Percentiles rank a stretch among this genome's conserved stretches.
These are phyloP conservation scores for Ochotona princeps DNA, from an alignment of 2,113 vertebrate genomes.

Conservation along the genomic window DNA sequence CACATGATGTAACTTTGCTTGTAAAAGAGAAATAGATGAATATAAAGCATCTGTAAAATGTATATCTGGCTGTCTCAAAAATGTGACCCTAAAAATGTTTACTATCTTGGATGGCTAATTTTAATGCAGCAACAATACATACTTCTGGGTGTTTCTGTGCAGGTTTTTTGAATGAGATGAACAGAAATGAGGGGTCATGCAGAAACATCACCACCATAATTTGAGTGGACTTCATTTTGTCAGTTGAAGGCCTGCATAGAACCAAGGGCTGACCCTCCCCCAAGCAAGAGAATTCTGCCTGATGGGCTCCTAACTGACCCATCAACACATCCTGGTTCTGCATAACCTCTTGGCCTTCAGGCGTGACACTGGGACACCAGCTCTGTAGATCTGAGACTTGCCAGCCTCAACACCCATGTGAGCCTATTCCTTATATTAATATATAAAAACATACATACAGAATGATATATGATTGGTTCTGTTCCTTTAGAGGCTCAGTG, in stretches of 20 bases:
- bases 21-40: background rate
- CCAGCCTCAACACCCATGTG: slow-evolving; percentile 6
- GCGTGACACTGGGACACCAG: background rate
- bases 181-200: background rate
- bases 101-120: background rate
- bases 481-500: background rate
- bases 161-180: background rate
- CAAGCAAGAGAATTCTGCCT: slow-evolving; percentile 48
- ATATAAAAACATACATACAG: background rate
- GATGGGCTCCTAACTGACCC: slow-evolving; percentile 31
- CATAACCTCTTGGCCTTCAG: slow-evolving; percentile 3
- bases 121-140: background rate
- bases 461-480: background rate
- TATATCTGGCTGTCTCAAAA: background rate
- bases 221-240: background rate
- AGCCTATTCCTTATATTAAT: slow-evolving; percentile 37
- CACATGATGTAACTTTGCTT: slow-evolving; percentile 15
- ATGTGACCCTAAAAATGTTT: background rate
- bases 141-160: background rate
- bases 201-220: background rate
- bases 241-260: background rate
- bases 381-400: background rate
- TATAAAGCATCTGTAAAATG: background rate
- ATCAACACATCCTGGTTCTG: background rate
- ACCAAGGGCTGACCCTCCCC: background rate